Evolutionary conservation across 2,888 invertebrate species (phyloP).

Genomic region (Branchellion lobata): DNA sequence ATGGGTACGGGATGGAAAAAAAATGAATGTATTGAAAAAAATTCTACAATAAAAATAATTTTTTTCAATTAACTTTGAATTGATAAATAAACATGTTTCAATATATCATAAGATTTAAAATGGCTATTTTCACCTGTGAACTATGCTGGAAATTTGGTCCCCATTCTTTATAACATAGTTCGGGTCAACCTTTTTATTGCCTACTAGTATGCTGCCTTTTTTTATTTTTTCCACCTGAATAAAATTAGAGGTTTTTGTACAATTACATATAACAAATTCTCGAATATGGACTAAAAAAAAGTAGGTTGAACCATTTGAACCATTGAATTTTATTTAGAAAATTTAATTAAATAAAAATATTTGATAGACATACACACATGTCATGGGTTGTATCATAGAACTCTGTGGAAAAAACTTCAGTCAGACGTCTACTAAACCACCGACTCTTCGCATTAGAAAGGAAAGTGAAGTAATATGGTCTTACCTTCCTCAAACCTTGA

Average conservation of each 20-base stretch:
- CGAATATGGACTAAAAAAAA: too few relatives aligned
- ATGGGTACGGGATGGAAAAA: too few relatives aligned
- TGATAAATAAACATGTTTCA: too few relatives aligned
- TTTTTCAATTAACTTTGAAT: too few relatives aligned
- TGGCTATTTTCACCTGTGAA: too few relatives aligned
- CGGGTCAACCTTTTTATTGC: conserved; percentile 25
- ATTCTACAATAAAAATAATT: too few relatives aligned
- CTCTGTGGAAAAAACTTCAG: conserved; percentile 88
- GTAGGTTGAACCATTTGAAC: too few relatives aligned
- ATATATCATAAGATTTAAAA: too few relatives aligned
- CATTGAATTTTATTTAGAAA: too few relatives aligned
- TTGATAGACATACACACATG: conserved; percentile 61
- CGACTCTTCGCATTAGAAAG: conserved; percentile 89
- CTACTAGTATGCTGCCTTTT: not conserved
- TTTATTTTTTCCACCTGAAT: conserved; percentile 3
- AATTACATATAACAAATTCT: too few relatives aligned
- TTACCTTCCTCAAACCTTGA: conserved; percentile 91
- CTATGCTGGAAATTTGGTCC: conserved; percentile 82
- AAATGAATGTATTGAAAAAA: too few relatives aligned
- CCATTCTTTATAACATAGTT: conserved; percentile 90
- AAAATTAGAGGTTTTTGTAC: too few relatives aligned
- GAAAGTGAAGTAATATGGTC: conserved; percentile 94
- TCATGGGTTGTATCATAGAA: conserved; percentile 71
- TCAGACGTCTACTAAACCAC: conserved; percentile 83
- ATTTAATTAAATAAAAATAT: not conserved